Percentiles rank a stretch among this genome's conserved stretches.
Evolutionary conservation across 1,140 invertebrate species (phyloP).

Genomic region (Lycorma delicatula): DNA sequence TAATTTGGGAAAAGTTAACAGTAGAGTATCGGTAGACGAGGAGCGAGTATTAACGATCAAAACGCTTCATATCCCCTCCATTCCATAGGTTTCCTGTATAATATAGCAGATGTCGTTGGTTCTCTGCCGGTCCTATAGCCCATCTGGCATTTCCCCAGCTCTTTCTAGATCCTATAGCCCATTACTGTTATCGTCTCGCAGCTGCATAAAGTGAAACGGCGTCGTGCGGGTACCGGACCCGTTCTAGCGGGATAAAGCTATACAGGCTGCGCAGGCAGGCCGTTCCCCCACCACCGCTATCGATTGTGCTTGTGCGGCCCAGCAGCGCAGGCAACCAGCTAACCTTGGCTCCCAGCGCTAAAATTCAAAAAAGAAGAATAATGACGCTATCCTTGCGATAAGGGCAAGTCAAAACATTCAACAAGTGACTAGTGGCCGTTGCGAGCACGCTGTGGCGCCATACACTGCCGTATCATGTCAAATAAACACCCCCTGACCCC

Average conservation of each 20-base stretch:
- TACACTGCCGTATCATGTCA: no score
- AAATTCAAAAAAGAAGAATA: slow-evolving; percentile 18
- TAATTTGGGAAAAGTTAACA: not conserved
- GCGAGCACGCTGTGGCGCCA: no score
- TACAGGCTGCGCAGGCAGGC: slow-evolving; percentile 10
- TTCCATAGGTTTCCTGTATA: not conserved
- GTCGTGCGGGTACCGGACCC: slow-evolving; percentile 36
- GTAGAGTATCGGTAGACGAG: not conserved
- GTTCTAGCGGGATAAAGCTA: slow-evolving; percentile 26
- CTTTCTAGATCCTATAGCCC: slow-evolving; percentile 45
- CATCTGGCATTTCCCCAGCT: slow-evolving; percentile 48
- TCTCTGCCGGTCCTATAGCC: slow-evolving; percentile 35
- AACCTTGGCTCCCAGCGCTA: slow-evolving; percentile 8
- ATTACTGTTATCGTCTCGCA: slow-evolving; percentile 48
- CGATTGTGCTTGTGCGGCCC: slow-evolving; percentile 11
- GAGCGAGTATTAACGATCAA: not conserved
- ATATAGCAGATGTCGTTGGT: slow-evolving; percentile 19
- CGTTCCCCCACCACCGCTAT: slow-evolving; percentile 16
- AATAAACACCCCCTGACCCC: no score
- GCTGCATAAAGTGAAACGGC: slow-evolving; percentile 44
- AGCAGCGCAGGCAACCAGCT: slow-evolving; percentile 1
- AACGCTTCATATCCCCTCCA: not conserved
- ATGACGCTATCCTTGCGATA: slow-evolving; percentile 14
- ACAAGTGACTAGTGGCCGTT: slow-evolving; percentile 18
- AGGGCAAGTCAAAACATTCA: slow-evolving; percentile 18